Evolutionary conservation across 2,888 invertebrate species (phyloP), one percentile per base, ranked within the genome.

Genomic region (Nephrotoma flavescens): DNA sequence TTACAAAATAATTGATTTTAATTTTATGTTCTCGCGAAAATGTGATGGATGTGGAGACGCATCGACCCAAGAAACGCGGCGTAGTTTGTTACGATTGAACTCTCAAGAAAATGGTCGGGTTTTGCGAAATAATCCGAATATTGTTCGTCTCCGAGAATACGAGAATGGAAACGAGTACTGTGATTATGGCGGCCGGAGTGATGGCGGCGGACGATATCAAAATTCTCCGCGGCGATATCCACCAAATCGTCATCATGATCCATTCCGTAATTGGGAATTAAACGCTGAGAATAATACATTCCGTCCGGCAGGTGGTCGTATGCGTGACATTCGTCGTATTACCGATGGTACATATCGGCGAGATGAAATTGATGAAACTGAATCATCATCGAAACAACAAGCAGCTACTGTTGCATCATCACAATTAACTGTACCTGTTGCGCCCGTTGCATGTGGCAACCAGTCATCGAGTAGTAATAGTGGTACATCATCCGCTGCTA

Each of bases 1-100:
- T 87, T 93, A 92, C 89, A 92, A 92, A 89, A 92, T 92, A 1
- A 91, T 93, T 85, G 93, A 93, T 89, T 92, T 93, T 87, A 92
- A 92, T 88, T 92, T 92, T 86, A 92, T 92, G 92, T 92, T 92
- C 87, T 92, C 92, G 0, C 90, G 92, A 9, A 91, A 92, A 87
- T 92, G 92, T 88, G 91, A 91, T 2, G 90, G 90, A 86, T 92
- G 92, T 87, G 91, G 91, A 41, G 88, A 90, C 6, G 90, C 89
- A 87, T 71, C 71, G 9, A 89, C 91, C 0, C 90, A 90, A 1
- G 90, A 90, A 5, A 87, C 88, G 9, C 91, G 90, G 1, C 91
- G 91, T 87, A 91, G 91, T 87, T 89, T 92, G 88, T 90, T 92
- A 41, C 90, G 91, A 12, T 91, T 90, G 83, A 92, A 92, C 88